Conservation (phyloP, 2,797 vertebrate species). For the Gadopsis marmoratus region DNA sequence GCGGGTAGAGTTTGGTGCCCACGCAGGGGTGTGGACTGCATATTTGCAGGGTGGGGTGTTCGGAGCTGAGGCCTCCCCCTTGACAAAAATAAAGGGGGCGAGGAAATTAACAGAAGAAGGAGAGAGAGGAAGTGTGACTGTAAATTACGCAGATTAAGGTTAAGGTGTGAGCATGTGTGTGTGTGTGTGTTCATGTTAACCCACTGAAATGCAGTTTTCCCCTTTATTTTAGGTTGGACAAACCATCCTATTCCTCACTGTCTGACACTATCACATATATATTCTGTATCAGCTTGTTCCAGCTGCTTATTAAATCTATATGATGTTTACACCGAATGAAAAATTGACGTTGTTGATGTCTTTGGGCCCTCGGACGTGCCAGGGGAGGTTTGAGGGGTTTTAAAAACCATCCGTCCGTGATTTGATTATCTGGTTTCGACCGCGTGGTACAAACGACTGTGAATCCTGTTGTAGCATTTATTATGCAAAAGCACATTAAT, state of each 20-base stretch:
- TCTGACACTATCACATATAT: neutral
- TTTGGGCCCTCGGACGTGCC: neutral
- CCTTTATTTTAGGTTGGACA: neutral
- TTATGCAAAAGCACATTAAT: slow-evolving; percentile 43
- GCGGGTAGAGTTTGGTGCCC: slow-evolving; percentile 65
- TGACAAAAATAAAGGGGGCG: slow-evolving; percentile 12
- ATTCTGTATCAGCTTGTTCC: slow-evolving; percentile 27
- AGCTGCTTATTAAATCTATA: slow-evolving; percentile 24
- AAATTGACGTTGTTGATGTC: neutral
- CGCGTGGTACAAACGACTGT: neutral
- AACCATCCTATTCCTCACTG: too few species aligned
- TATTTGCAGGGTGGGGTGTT: slow-evolving; percentile 67
- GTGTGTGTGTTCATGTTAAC: neutral
- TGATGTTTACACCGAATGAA: slow-evolving; percentile 28
- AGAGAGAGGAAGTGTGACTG: slow-evolving; percentile 5
- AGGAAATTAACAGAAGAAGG: slow-evolving; percentile 8
- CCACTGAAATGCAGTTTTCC: neutral
- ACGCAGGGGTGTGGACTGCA: slow-evolving; percentile 69
- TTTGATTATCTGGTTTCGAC: slow-evolving; percentile 12
- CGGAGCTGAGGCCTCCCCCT: slow-evolving; percentile 16
- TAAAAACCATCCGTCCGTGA: slow-evolving; percentile 27
- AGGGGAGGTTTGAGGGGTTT: slow-evolving; percentile 2
- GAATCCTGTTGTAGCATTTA: slow-evolving; percentile 30
- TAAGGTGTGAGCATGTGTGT: slow-evolving; percentile 5
- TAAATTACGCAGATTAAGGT: neutral